A percentile compares a stretch with the other conserved stretches of the same genome.
phyloP scores from a whole-genome alignment of 2,113 vertebrate species.

The Catharus bicknelli region DNA sequence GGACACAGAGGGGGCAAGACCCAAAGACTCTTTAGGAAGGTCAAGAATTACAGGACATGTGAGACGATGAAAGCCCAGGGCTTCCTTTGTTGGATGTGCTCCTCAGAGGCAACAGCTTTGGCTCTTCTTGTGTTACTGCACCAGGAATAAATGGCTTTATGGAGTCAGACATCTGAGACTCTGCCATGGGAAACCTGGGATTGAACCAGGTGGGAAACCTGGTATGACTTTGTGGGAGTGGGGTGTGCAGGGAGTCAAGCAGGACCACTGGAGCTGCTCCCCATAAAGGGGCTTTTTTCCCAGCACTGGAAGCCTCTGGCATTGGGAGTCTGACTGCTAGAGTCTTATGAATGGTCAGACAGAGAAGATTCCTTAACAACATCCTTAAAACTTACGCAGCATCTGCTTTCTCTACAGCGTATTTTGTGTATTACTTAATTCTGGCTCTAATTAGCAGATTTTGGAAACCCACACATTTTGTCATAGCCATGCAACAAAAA shows the following conservation, averaged over 20 bases:
- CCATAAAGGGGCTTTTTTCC: neutral
- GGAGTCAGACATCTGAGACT: neutral
- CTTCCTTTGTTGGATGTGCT: neutral
- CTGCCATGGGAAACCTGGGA: neutral
- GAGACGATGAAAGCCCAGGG: neutral
- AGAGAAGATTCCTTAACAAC: neutral
- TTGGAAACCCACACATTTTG: neutral
- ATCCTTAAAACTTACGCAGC: neutral
- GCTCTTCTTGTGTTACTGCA: neutral
- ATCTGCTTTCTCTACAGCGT: neutral
- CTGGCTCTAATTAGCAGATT: neutral
- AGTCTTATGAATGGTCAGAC: fast-evolving
- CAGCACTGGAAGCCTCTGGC: neutral
- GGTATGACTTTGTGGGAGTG: neutral
- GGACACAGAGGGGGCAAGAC: neutral
- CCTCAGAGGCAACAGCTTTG: neutral
- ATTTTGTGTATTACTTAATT: neutral
- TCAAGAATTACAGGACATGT: neutral
- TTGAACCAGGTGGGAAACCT: fast-evolving
- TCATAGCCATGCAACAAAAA: neutral
- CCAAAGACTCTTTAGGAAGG: neutral
- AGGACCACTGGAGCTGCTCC: neutral
- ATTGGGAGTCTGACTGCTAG: neutral
- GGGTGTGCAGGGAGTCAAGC: neutral
- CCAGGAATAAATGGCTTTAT: neutral